Percentiles rank a stretch among this genome's conserved stretches.
These are phyloP conservation scores for Aleiodes sp. DNA, from an alignment of 1,140 invertebrate species.

Conservation along the genomic window DNA sequence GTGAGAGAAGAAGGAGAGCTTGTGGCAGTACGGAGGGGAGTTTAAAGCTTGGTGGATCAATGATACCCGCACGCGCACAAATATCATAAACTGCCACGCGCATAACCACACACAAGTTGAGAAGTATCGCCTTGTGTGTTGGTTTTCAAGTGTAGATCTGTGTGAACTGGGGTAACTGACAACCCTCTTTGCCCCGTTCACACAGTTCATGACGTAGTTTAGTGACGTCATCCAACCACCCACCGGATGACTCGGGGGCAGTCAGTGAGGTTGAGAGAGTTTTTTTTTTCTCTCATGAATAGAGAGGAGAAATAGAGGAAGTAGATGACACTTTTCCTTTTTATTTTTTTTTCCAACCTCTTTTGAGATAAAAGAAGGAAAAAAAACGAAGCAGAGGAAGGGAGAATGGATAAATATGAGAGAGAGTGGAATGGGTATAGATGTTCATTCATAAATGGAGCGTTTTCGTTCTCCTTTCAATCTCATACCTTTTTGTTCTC, in stretches of 20 bases:
- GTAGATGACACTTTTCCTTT: neutral
- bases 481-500: too few relatives aligned
- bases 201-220: neutral
- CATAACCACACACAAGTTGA: neutral
- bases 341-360: neutral
- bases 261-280: neutral
- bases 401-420: neutral
- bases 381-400: neutral
- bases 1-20: neutral
- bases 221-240: conserved; percentile 1
- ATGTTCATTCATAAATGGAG: conserved; percentile 11
- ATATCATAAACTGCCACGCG: neutral
- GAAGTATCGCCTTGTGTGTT: neutral
- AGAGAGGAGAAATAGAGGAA: neutral
- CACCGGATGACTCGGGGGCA: conserved; percentile 6
- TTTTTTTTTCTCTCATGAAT: too few relatives aligned
- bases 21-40: neutral
- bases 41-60: neutral
- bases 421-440: neutral
- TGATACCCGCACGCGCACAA: neutral
- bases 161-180: conserved; percentile 11
- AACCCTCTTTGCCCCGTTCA: neutral
- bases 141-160: neutral
- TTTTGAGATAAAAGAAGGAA: neutral
- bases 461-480: too few relatives aligned